Evolutionary conservation across 2,113 vertebrate genomes (phyloP), one percentile per base, ranked within the genome.

Genomic region (Sorex araneus): DNA sequence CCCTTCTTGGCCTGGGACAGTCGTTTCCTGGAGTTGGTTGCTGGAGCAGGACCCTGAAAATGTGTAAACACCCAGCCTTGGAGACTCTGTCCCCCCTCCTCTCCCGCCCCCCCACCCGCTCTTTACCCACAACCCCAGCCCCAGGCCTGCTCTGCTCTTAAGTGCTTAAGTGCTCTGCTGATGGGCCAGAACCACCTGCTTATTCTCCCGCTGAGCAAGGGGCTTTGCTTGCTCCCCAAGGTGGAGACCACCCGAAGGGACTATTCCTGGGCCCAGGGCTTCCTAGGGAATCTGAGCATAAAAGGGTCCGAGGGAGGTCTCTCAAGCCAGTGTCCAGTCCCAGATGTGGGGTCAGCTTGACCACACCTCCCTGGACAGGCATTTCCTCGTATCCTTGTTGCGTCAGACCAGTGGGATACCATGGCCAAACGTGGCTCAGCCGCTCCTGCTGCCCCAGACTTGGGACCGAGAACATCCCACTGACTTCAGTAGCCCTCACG

Each of bases 41-140:
- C 66, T 82, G 84, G 40, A 84, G 80, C 45, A 86, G 73, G 78
- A 81, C 69, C 69, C 47, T 81, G 54, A 70, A 75, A 6, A 18
- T 60, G 23, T 64, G 13, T 43, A 71, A 43, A 78, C 40, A 82
- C 19, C 47, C 32, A 77, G 64, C 77, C 34, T 1, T 66, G 34
- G 60, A 69, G 76, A 83, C 32, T 21, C 40, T 43, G n/a, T 25
- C 70, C 75, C 12, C 70, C 28, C 40, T n/a, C 32, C 70, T 11
- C 45, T n/a, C n/a, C n/a, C n/a, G n/a, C 28, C 40, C 2, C 47
- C 47, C 47, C 47, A 50, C 6, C 47, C 13, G 47, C 47, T 2
- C 57, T 47, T 87, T 47, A 36, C 19, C 50, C 32, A 18, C 10
- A 32, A 25, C 1, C 57, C 36, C 45, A 57, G 10, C 15, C 19